Conservation (phyloP, 2,797 vertebrate species). For the Bradypus variegatus region DNA sequence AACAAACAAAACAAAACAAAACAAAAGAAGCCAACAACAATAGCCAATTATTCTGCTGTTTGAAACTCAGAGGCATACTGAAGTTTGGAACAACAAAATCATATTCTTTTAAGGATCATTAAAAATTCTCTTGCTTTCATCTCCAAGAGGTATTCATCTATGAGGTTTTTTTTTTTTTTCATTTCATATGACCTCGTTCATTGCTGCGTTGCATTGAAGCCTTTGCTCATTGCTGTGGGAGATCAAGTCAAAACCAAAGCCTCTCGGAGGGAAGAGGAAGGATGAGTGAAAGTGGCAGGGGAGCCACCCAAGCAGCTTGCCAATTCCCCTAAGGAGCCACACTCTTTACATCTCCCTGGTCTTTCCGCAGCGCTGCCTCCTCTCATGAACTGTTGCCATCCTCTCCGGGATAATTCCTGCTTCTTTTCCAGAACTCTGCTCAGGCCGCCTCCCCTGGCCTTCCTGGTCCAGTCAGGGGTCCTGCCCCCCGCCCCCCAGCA, state of each 20-base stretch:
- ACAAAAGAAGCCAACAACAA: constrained; percentile 38
- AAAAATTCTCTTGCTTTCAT: constrained; percentile 54
- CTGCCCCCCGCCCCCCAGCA: not conserved
- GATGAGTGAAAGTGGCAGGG: not conserved
- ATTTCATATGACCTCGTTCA: constrained; percentile 44
- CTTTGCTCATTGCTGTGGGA: constrained; percentile 44
- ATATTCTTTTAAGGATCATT: constrained; percentile 42
- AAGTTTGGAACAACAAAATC: constrained; percentile 48
- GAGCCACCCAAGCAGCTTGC: not conserved
- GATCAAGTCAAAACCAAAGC: constrained; percentile 55
- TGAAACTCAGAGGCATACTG: constrained; percentile 36
- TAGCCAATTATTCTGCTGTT: constrained; percentile 53
- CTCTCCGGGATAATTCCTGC: not conserved
- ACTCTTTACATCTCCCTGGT: not conserved
- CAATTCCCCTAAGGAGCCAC: constrained; percentile 22
- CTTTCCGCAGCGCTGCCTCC: not conserved
- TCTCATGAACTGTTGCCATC: not conserved
- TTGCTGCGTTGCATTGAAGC: constrained; percentile 50
- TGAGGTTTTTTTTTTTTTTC: not conserved
- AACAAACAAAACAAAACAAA: not conserved
- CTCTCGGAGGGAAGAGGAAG: not conserved
- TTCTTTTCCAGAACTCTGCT: constrained; percentile 3
- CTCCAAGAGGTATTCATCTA: constrained; percentile 41
- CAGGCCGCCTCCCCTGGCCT: not conserved
- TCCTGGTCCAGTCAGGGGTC: not conserved